These are phyloP conservation scores for Willisornis vidua DNA, from an alignment of 2,113 vertebrate genomes.

Conservation along the genomic window DNA sequence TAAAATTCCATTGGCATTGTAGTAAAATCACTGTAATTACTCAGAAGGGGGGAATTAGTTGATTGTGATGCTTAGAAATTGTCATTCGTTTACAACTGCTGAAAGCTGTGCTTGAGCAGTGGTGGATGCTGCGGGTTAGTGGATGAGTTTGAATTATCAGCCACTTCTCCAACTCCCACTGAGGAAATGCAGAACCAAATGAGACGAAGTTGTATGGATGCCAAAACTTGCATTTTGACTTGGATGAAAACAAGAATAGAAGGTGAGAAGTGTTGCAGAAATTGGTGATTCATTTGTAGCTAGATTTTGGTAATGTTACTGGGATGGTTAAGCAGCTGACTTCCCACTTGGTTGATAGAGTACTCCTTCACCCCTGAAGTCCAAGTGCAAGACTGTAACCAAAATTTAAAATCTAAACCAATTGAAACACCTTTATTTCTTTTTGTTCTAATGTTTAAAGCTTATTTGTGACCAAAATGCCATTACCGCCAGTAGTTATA, in stretches of 20 bases:
- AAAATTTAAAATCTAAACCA: background rate
- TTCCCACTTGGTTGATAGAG: background rate
- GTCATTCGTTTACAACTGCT: background rate
- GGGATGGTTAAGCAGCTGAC: background rate
- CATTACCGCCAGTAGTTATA: background rate
- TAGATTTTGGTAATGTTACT: background rate
- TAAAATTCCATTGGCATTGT: background rate
- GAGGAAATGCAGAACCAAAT: background rate
- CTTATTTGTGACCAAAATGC: background rate
- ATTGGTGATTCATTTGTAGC: background rate
- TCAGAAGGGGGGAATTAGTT: background rate
- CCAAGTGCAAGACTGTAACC: background rate
- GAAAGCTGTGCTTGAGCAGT: background rate
- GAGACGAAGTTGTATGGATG: background rate
- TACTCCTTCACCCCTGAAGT: background rate
- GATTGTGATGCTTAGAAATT: background rate
- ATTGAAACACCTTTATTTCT: background rate
- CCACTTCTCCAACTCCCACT: background rate
- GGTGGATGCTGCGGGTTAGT: background rate
- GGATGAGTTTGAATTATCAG: slow-evolving; percentile 11
- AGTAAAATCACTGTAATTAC: background rate
- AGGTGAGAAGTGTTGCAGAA: slow-evolving; percentile 10
- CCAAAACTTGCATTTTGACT: slow-evolving; percentile 22
- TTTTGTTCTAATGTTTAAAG: background rate
- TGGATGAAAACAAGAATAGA: slow-evolving; percentile 2